Conservation (phyloP, 2,797 vertebrate species). For the Linurgus olivaceus region DNA sequence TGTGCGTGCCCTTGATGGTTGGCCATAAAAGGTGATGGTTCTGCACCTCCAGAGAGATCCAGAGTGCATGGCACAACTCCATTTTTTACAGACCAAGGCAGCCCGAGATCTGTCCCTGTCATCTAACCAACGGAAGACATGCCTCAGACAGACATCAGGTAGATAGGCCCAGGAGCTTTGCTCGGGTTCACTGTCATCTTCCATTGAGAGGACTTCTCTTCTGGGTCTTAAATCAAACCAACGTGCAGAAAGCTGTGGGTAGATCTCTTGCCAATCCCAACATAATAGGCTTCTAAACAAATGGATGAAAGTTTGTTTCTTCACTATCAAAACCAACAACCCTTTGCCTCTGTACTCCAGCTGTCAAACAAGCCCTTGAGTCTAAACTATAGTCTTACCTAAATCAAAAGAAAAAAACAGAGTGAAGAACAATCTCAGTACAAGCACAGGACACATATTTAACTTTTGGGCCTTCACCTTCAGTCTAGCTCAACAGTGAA, state of each 20-base stretch:
- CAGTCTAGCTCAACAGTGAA: neutral
- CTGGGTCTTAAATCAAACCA: neutral
- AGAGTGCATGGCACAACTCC: slow-evolving; percentile 71
- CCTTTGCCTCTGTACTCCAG: neutral
- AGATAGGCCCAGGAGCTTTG: slow-evolving; percentile 71
- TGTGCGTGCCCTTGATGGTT: slow-evolving; percentile 6
- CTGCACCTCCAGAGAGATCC: slow-evolving; percentile 77
- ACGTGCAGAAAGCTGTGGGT: neutral
- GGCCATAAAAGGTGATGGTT: slow-evolving; percentile 71
- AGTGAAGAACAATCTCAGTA: neutral
- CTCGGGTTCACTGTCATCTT: neutral
- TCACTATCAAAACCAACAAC: neutral
- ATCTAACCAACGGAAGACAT: slow-evolving; percentile 73
- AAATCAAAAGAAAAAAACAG: neutral
- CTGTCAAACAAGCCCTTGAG: neutral
- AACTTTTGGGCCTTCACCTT: neutral
- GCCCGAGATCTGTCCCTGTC: slow-evolving; percentile 71
- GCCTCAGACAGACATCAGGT: slow-evolving; percentile 72
- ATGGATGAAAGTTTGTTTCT: neutral
- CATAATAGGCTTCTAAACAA: neutral
- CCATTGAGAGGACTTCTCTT: neutral
- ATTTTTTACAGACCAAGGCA: slow-evolving; percentile 74
- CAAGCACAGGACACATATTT: neutral
- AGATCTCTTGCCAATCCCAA: neutral
- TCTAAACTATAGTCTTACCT: neutral